Evolutionary conservation across 2,797 vertebrate genomes (phyloP), one percentile per base, ranked within the genome.

Genomic region (Austrolebias charrua): DNA sequence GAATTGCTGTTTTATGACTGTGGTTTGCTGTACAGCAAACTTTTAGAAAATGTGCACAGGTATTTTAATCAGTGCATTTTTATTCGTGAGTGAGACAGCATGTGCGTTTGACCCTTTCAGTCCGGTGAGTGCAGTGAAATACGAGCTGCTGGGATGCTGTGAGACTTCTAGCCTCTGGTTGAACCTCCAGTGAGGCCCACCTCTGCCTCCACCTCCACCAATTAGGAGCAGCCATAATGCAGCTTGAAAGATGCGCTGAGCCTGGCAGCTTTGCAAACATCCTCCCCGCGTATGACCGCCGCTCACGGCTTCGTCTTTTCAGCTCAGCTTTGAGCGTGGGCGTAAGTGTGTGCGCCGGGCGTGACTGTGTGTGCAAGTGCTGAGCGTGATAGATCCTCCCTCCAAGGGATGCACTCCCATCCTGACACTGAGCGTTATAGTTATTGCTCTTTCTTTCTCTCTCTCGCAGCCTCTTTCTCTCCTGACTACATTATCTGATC

Each of bases 401-500:
- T 74, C 66, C 55, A 69, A 71, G 71, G 69, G 79, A 88, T 80
- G 68, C 78, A 78, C 80, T 84, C 75, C 73, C 74, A 75, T 78
- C 70, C 76, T 78, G 76, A 80, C 83, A 87, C 59, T 72, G 61
- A 80, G 70, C 60, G 63, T 83, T 83, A 75, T 75, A 84, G 77
- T 83, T 71, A 76, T 70, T 69, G 72, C 75, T 74, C 71, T 61
- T 68, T 58, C 60, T 60, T 52, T 63, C 64, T 58, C 56, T 58
- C 58, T 49, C 43, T 54, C 44, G 19, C 55, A 63, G 58, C 40
- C 53, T 65, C 61, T 66, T 73, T 76, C 82, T 86, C 73, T 82
- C 74, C 75, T 73, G 69, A 77, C 85, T 84, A 82, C 86, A 90
- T 90, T 89, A 90, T 88, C 85, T 89, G 88, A 90, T 92, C 91